phyloP scores from a whole-genome alignment of 1,140 invertebrate genomes.

The Procambarus virginalis region DNA sequence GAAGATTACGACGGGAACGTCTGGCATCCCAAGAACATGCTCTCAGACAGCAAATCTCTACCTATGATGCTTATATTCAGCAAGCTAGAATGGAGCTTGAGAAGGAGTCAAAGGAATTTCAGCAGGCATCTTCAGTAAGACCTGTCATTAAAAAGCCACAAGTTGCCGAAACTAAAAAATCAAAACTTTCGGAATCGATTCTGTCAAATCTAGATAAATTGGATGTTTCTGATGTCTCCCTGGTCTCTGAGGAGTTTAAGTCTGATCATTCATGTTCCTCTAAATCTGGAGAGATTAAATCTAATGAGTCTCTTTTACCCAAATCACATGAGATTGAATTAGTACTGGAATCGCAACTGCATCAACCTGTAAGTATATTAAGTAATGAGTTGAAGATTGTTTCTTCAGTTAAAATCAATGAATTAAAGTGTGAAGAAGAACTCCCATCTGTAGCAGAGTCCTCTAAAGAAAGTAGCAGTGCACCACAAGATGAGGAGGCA shows the following conservation, averaged over 20 bases:
- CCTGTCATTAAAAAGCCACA: conserved; percentile 77
- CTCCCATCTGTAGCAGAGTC: background rate
- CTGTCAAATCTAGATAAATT: conserved; percentile 55
- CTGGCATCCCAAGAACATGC: conserved; percentile 77
- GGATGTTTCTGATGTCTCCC: conserved; percentile 50
- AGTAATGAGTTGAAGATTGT: background rate
- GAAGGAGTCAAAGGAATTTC: conserved; percentile 73
- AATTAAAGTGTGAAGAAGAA: conserved; percentile 2
- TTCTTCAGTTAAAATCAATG: conserved; percentile 1
- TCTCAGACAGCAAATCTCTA: conserved; percentile 77
- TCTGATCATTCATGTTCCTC: conserved; percentile 39
- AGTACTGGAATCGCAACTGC: background rate
- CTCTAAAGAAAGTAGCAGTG: background rate
- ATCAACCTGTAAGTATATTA: background rate
- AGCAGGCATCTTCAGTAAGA: conserved; percentile 72
- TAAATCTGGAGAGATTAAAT: conserved; percentile 12
- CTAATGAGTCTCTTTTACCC: background rate
- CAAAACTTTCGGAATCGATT: conserved; percentile 31
- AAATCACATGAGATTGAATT: conserved; percentile 10
- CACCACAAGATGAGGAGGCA: conserved; percentile 11
- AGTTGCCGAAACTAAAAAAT: conserved; percentile 71
- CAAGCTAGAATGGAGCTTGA: conserved; percentile 75
- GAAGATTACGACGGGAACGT: conserved; percentile 75
- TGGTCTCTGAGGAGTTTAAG: conserved; percentile 43
- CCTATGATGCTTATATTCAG: conserved; percentile 77